Evolutionary conservation across 2,797 vertebrate species (phyloP).

Genomic region (Tauraco hartlaubi): DNA sequence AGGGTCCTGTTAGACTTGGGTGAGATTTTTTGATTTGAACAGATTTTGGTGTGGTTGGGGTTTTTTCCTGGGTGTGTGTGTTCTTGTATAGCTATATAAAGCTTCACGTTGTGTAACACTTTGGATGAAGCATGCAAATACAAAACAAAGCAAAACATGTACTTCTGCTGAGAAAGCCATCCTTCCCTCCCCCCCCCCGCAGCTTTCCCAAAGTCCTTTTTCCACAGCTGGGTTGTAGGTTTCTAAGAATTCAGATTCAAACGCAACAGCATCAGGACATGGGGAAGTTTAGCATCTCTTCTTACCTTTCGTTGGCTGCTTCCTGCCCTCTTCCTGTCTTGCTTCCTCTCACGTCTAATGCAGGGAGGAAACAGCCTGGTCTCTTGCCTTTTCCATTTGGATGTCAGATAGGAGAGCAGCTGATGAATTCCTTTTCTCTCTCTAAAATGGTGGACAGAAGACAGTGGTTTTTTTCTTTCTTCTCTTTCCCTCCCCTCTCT

Average conservation of each 20-base stretch:
- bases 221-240: neutral
- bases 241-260: conserved; percentile 10
- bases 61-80: neutral
- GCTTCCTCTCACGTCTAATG: neutral
- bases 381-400: conserved; percentile 7
- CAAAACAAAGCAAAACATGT: conserved; percentile 16
- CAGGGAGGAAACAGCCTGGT: neutral
- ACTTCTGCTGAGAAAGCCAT: conserved; percentile 1
- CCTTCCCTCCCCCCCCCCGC: neutral
- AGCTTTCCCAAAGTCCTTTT: conserved; percentile 8
- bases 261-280: neutral
- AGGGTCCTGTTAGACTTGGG: neutral
- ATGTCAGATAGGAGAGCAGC: neutral
- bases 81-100: neutral
- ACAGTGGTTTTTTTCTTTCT: neutral
- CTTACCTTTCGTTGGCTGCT: conserved; percentile 47
- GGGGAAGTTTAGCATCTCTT: conserved; percentile 28
- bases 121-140: conserved; percentile 21
- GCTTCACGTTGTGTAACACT: conserved; percentile 27
- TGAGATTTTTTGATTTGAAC: neutral
- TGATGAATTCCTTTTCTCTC: conserved; percentile 23
- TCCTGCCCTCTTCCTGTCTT: conserved; percentile 17
- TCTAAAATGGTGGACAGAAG: conserved; percentile 44
- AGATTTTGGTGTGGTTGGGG: neutral
- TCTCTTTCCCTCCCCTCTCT: conserved; percentile 5